Base-by-base conservation (phyloP, 2,113 vertebrate genomes). In the Clarias batrachus region DNA sequence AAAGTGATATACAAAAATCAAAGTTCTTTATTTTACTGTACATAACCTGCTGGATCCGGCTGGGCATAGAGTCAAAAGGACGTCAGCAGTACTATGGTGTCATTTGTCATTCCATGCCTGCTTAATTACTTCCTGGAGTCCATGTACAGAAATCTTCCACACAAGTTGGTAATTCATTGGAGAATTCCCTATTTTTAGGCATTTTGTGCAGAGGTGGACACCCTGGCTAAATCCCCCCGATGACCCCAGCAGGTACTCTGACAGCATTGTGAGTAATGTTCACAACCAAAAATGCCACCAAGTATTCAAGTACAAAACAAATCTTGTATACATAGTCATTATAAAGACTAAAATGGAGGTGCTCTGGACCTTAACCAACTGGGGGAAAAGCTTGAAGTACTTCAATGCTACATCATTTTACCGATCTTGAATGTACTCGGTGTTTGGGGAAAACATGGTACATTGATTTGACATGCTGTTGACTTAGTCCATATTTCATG, bases 401-500 rank as follows among this genome's bases (percentile, higher is more conserved):
- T 52, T 52, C 12, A 23, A 48, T 48, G 71, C 5, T 41, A 76
- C 3, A 52, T 76, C 23, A 25, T 2, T 25, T 52, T 25, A 74
- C 23, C 21, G 52, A 48, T 21, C 21, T 25, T 21, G 23, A 76
- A 48, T 14, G 16, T 17, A 73, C 68, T 21, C 17, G 1, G 14
- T 37, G 4, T 70, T 70, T 70, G 19, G 14, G 68, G 33, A 33
- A 71, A 54, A 12, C 37, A 16, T 41, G 9, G n/a, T 19, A 78
- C 57, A 54, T 60, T 78, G 60, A 66, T 10, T 8, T 17, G 7
- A 21, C n/a, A 56, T 78, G 17, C 48, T 66, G 84, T 33, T 78
- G 73, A 77, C 52, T 85, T 66, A 59, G 25, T 48, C 62, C 84
- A 78, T 85, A 62, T 78, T 85, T 85, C 84, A 78, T 85, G 41